These are phyloP conservation scores for Hydrolagus affinis DNA, from an alignment of 2,113 vertebrate genomes.

Conservation along the genomic window DNA sequence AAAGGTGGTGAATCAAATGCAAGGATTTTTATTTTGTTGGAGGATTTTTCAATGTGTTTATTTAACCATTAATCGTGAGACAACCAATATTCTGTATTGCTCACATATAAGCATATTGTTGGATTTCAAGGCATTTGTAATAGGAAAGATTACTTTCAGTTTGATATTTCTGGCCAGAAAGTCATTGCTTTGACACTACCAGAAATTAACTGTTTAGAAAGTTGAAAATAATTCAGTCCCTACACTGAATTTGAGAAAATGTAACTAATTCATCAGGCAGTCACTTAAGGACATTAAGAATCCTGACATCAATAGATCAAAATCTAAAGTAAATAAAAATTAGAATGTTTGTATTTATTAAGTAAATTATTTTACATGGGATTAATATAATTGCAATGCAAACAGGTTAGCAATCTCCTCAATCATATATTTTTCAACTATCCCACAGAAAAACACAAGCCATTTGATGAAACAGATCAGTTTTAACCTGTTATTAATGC, in stretches of 20 bases:
- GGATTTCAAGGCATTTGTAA: neutral
- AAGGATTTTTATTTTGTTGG: neutral
- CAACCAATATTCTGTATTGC: neutral
- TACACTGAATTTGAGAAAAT: neutral
- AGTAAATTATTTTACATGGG: neutral
- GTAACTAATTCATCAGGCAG: neutral
- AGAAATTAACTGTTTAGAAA: neutral
- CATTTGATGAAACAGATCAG: constrained; percentile 51
- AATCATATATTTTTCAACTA: constrained; percentile 1
- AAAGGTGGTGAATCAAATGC: too few relatives aligned
- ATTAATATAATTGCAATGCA: neutral
- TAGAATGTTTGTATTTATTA: neutral
- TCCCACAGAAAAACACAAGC: neutral
- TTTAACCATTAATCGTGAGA: too few relatives aligned
- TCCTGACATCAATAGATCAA: neutral
- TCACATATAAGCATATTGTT: neutral
- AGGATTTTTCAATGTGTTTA: neutral
- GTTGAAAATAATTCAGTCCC: neutral
- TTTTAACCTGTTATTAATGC: constrained; percentile 44
- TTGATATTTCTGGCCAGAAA: neutral
- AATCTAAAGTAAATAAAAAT: constrained; percentile 5
- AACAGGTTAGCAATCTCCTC: neutral
- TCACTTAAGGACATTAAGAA: neutral
- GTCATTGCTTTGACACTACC: too few relatives aligned
- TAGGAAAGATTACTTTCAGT: neutral